Conservation (phyloP, 2,888 invertebrate species). For the Agapostemon virescens region DNA sequence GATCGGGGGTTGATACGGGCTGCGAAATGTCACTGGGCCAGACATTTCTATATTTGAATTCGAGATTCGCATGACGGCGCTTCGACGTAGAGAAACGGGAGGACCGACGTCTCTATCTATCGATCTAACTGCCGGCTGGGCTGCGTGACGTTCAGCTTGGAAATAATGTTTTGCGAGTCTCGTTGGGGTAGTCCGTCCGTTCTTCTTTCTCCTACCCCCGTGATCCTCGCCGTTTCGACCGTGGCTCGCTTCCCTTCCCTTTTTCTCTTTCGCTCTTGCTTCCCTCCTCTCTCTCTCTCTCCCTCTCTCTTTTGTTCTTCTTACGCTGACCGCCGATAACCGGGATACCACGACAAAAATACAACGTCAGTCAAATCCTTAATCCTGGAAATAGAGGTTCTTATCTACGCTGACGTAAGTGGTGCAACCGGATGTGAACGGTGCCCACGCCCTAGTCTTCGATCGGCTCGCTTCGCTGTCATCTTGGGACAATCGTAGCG, state of each 20-base stretch:
- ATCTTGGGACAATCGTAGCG: background rate
- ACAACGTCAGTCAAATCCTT: conserved; percentile 62
- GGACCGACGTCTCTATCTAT: conserved; percentile 61
- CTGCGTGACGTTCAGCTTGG: conserved; percentile 57
- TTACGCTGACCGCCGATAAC: conserved; percentile 46
- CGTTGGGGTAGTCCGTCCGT: conserved; percentile 42
- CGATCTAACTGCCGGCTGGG: conserved; percentile 57
- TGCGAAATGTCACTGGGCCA: conserved; percentile 74
- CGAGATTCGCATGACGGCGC: conserved; percentile 57
- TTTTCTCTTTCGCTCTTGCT: too few species aligned
- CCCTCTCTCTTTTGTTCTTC: conserved; percentile 6
- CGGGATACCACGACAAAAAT: conserved; percentile 57
- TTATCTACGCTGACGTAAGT: conserved; percentile 64
- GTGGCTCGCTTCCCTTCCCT: background rate
- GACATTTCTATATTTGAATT: conserved; percentile 73
- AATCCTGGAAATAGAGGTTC: conserved; percentile 62
- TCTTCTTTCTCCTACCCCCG: conserved; percentile 15
- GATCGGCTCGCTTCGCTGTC: conserved; percentile 2
- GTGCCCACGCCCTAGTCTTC: conserved; percentile 29
- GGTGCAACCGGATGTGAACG: conserved; percentile 42
- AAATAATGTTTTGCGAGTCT: conserved; percentile 64
- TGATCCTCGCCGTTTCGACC: background rate
- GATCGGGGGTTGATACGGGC: conserved; percentile 70
- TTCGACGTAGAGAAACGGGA: conserved; percentile 50
- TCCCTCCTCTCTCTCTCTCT: conserved; percentile 12